phyloP scores from a whole-genome alignment of 2,888 invertebrate species.

The Diarsia rubi region DNA sequence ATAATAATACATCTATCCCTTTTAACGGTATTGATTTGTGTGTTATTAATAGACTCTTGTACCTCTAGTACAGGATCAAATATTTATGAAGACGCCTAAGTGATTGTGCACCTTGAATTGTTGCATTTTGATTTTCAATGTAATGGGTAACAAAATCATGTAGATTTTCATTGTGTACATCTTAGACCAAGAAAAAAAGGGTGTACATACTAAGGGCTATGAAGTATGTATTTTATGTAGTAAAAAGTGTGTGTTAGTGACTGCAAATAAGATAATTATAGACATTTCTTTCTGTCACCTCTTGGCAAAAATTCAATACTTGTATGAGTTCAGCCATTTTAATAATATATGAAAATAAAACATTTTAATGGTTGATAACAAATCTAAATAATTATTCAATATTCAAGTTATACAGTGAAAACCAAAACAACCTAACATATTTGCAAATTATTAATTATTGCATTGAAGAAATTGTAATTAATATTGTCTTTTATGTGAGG shows the following conservation, averaged over 20 bases:
- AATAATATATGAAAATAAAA: background rate
- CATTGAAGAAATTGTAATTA: background rate
- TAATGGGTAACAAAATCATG: background rate
- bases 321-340: background rate
- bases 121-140: constrained; percentile 4
- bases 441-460: background rate
- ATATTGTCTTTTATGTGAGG: background rate
- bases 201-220: background rate
- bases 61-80: background rate
- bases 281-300: background rate
- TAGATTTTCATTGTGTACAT: background rate
- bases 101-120: background rate
- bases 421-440: background rate
- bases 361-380: background rate
- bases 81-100: constrained; percentile 40
- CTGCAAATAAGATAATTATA: constrained; percentile 9
- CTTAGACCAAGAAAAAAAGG: no score
- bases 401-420: background rate
- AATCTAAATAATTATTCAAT: background rate
- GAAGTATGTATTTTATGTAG: background rate
- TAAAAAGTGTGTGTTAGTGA: constrained; percentile 10
- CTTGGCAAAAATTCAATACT: background rate
- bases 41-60: constrained; percentile 37
- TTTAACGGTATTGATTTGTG: constrained; percentile 55
- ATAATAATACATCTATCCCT: constrained; percentile 9